Evolutionary conservation across 2,113 vertebrate species (phyloP).

Genomic region (Fulica atra): DNA sequence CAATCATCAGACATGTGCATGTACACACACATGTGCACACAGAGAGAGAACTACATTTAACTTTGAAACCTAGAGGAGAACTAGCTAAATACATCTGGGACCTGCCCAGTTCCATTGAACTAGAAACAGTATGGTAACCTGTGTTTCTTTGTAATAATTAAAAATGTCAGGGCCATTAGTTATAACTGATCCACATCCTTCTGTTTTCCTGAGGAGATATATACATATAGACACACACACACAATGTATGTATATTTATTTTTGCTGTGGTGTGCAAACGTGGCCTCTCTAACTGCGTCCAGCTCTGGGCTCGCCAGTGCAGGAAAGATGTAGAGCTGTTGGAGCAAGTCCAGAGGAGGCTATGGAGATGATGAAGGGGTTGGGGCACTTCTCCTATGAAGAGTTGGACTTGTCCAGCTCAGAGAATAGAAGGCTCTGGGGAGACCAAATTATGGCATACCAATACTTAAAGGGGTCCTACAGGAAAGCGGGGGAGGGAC

Average conservation of each 20-base stretch:
- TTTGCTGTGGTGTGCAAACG: no score
- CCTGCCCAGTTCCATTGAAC: not conserved
- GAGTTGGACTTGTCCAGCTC: no score
- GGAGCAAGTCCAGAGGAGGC: no score
- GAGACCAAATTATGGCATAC: no score
- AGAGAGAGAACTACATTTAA: not conserved
- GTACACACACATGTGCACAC: accelerated
- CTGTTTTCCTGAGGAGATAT: not conserved
- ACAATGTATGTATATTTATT: not conserved
- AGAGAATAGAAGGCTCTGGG: no score
- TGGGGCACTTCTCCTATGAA: no score
- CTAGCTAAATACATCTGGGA: not conserved
- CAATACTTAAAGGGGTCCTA: no score
- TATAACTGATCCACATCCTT: not conserved
- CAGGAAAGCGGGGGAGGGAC: no score
- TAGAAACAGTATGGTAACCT: accelerated
- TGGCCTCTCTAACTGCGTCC: no score
- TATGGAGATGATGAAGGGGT: no score
- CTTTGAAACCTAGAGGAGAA: not conserved
- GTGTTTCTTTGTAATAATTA: not conserved
- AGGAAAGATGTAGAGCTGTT: no score
- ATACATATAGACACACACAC: not conserved
- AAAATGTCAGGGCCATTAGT: not conserved
- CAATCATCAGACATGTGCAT: not conserved
- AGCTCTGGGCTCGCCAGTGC: no score